phyloP scores from a whole-genome alignment of 2,113 vertebrate species.

The Cardinalis cardinalis region DNA sequence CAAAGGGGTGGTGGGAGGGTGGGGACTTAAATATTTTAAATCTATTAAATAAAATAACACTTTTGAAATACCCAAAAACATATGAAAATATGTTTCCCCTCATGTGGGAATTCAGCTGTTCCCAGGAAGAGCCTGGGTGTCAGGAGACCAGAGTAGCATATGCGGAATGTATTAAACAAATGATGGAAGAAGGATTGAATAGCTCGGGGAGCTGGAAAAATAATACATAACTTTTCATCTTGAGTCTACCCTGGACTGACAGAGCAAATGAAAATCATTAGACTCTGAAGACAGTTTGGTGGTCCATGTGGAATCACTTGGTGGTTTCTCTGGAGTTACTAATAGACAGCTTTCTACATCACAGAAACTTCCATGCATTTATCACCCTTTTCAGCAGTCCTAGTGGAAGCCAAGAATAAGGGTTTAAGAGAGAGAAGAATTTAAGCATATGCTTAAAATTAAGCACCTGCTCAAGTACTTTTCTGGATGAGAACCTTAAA shows the following conservation, averaged over 20 bases:
- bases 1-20: not conserved
- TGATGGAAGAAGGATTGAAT: constrained; percentile 12
- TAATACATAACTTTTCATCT: constrained; percentile 60
- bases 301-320: constrained; percentile 63
- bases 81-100: constrained; percentile 42
- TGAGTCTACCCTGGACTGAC: not conserved
- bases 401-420: constrained; percentile 23
- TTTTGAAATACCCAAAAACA: constrained; percentile 27
- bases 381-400: constrained; percentile 32
- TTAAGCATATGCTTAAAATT: constrained; percentile 47
- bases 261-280: constrained; percentile 60
- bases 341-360: constrained; percentile 59
- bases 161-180: constrained; percentile 64
- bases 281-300: constrained; percentile 26
- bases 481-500: constrained; percentile 21
- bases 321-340: constrained; percentile 56
- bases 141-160: constrained; percentile 53
- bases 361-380: constrained; percentile 57
- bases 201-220: constrained; percentile 7
- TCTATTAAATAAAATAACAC: constrained; percentile 51
- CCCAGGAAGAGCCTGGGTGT: constrained; percentile 40
- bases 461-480: constrained; percentile 60
- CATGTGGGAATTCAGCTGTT: constrained; percentile 41
- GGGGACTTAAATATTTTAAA: constrained; percentile 23
- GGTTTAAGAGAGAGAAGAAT: constrained; percentile 36